These are phyloP conservation scores for Corythaixoides concolor DNA, from an alignment of 2,113 vertebrate genomes.

Conservation along the genomic window DNA sequence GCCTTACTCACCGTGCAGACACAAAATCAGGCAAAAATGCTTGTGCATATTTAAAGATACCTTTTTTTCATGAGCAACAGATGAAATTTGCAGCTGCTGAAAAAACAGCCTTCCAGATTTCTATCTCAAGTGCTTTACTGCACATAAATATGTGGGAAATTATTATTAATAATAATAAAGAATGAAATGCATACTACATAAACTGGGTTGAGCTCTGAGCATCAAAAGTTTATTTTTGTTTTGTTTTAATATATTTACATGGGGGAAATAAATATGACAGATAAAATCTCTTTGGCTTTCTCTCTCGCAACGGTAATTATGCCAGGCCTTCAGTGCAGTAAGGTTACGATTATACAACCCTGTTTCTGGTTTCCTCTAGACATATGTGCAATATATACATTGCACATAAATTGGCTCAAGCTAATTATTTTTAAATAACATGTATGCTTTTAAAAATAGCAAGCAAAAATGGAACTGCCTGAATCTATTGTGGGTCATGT, in stretches of 20 bases:
- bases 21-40: not conserved
- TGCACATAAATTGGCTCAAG: conserved; percentile 47
- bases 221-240: conserved; percentile 41
- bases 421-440: conserved; percentile 65
- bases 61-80: not conserved
- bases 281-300: conserved; percentile 54
- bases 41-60: not conserved
- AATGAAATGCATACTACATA: not conserved
- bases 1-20: not conserved
- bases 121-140: not conserved
- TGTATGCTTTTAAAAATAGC: conserved; percentile 56
- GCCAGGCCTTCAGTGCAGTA: conserved; percentile 19
- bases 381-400: conserved; percentile 51
- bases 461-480: conserved; percentile 53
- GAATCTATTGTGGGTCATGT: conserved; percentile 18
- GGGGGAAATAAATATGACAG: conserved; percentile 33
- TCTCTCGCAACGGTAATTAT: not conserved
- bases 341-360: conserved; percentile 49
- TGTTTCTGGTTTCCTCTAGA: conserved; percentile 50
- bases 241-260: conserved; percentile 27
- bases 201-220: not conserved
- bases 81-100: conserved; percentile 10
- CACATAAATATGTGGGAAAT: not conserved
- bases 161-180: not conserved
- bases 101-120: not conserved